Evolutionary conservation across 2,888 invertebrate species (phyloP).

Genomic region (Lysandra bellargus): DNA sequence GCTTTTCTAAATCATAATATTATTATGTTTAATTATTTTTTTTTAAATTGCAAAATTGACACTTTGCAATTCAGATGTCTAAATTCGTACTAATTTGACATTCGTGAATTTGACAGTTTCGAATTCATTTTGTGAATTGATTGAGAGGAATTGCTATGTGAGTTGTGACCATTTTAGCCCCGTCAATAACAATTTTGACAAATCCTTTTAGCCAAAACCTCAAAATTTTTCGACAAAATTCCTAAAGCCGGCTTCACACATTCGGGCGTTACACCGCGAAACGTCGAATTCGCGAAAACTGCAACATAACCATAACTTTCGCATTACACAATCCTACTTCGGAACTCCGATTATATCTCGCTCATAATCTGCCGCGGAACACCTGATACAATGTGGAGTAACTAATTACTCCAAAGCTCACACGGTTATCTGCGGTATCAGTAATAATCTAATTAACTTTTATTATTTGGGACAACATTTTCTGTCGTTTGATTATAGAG

Average conservation of each 20-base stretch:
- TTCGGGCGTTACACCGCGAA: neutral
- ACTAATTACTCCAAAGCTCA: neutral
- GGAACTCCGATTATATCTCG: neutral
- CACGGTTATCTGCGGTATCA: neutral
- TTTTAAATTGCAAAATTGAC: too few relatives aligned
- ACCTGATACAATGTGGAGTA: neutral
- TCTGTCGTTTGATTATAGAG: neutral
- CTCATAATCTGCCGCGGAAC: neutral
- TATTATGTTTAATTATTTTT: too few relatives aligned
- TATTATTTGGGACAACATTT: neutral
- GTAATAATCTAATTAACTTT: neutral
- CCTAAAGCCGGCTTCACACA: neutral
- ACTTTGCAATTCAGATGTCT: too few relatives aligned
- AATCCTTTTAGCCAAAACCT: too few relatives aligned
- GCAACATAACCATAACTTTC: neutral
- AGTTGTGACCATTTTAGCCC: too few relatives aligned
- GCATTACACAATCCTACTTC: neutral
- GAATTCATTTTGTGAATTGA: too few relatives aligned
- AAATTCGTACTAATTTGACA: too few relatives aligned
- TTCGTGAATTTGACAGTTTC: too few relatives aligned
- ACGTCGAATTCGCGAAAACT: neutral
- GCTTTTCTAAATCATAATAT: too few relatives aligned
- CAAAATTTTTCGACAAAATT: too few relatives aligned
- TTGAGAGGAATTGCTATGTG: too few relatives aligned
- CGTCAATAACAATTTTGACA: too few relatives aligned